Percentiles rank a stretch among this genome's conserved stretches.
Evolutionary conservation across 2,888 invertebrate species (phyloP).

Genomic region (Tillus elongatus): DNA sequence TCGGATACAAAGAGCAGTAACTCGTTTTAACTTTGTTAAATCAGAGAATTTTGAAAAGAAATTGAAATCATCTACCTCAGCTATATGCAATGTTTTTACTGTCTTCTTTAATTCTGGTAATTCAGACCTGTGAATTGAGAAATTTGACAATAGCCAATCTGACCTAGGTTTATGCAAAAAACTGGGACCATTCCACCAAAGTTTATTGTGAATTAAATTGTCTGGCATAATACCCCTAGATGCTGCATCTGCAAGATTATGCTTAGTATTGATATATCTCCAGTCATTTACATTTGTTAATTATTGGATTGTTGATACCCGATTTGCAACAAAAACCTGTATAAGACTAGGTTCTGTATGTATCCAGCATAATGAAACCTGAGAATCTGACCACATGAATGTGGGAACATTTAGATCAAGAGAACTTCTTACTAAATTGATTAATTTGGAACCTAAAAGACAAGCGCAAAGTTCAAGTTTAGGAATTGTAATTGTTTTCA

Average conservation of each 20-base stretch:
- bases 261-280: not conserved
- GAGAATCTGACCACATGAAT: slow-evolving; percentile 4
- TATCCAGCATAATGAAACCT: slow-evolving; percentile 5
- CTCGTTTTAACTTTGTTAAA: slow-evolving; percentile 4
- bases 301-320: slow-evolving; percentile 5
- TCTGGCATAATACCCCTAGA: not conserved
- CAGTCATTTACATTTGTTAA: not conserved
- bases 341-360: not conserved
- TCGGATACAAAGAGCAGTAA: slow-evolving; percentile 7
- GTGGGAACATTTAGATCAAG: not conserved
- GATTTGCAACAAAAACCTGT: slow-evolving; percentile 7
- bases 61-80: not conserved
- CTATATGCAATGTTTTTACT: not conserved
- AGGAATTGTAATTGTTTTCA: slow-evolving; percentile 4
- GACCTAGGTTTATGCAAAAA: not conserved
- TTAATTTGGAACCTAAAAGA: slow-evolving; percentile 4
- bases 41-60: slow-evolving; percentile 5
- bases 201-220: not conserved
- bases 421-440: not conserved
- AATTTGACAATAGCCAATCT: not conserved
- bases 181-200: slow-evolving; percentile 8
- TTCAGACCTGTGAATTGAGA: not conserved
- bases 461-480: slow-evolving; percentile 8
- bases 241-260: slow-evolving; percentile 6
- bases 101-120: slow-evolving; percentile 7